These are phyloP conservation scores for Glossosoma conforme DNA, from an alignment of 1,140 invertebrate species.

Conservation along the genomic window DNA sequence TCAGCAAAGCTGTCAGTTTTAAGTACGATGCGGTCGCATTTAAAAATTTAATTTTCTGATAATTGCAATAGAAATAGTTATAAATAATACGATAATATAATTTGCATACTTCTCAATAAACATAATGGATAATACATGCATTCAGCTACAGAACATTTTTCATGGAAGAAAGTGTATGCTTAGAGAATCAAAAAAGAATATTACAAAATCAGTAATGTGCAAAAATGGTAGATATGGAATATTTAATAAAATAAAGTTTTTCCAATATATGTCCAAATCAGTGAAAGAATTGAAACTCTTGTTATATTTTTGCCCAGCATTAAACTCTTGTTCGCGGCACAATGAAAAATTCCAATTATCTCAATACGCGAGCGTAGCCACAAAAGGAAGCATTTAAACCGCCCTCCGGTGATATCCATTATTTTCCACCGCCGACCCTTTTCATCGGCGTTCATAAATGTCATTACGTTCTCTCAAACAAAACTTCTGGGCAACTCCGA, in stretches of 20 bases:
- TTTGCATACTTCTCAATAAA: too few species aligned
- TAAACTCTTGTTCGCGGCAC: constrained; percentile 16
- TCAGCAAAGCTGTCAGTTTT: too few species aligned
- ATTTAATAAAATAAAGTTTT: constrained; percentile 4
- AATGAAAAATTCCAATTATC: constrained; percentile 29
- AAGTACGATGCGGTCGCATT: too few species aligned
- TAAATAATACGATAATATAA: too few species aligned
- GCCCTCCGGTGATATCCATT: constrained; percentile 20
- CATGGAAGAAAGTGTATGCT: too few species aligned
- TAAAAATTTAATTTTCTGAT: too few species aligned
- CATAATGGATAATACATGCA: too few species aligned
- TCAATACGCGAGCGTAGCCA: constrained; percentile 13
- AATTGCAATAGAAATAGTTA: too few species aligned
- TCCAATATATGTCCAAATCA: constrained; percentile 9
- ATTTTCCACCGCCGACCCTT: constrained; percentile 22
- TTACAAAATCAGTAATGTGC: too few species aligned
- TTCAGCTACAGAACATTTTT: too few species aligned
- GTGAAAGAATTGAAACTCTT: constrained; percentile 2
- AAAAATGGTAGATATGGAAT: too few species aligned
- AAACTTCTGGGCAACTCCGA: constrained; percentile 8
- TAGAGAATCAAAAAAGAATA: too few species aligned
- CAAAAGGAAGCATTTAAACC: constrained; percentile 27
- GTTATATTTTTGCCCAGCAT: neutral
- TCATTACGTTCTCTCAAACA: constrained; percentile 27
- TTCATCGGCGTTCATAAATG: constrained; percentile 28